These are phyloP conservation scores for Strigamia transsilvanica DNA, from an alignment of 2,888 invertebrate genomes.

Conservation along the genomic window DNA sequence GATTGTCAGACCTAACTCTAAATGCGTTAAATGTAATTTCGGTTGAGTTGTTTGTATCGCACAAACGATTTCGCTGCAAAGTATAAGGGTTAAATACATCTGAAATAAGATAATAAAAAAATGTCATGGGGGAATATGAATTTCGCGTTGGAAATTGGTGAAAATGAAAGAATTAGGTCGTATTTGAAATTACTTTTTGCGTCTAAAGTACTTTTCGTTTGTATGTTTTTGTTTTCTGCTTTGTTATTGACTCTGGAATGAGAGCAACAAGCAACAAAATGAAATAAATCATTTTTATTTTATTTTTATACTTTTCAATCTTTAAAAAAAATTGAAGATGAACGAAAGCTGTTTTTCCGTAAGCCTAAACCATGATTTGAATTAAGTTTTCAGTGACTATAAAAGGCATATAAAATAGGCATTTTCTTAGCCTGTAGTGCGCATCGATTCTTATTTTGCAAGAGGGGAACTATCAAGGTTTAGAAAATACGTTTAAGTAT, in stretches of 20 bases:
- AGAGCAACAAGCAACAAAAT: not conserved
- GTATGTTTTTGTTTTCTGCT: not conserved
- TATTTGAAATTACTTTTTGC: not conserved
- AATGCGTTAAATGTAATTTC: conserved; percentile 45
- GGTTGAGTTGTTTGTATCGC: conserved; percentile 35
- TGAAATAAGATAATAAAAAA: not conserved
- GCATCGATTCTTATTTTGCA: conserved; percentile 40
- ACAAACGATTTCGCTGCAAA: not conserved
- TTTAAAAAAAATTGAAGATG: too few species aligned
- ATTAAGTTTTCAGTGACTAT: conserved; percentile 42
- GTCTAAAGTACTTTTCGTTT: not conserved
- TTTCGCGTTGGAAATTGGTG: not conserved
- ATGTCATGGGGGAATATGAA: not conserved
- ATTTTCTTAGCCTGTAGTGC: conserved; percentile 35
- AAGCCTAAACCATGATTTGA: conserved; percentile 13
- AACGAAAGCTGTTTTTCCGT: too few species aligned
- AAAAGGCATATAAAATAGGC: conserved; percentile 37
- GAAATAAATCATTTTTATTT: too few species aligned
- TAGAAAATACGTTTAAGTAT: conserved; percentile 39
- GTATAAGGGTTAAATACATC: conserved; percentile 27
- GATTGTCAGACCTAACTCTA: conserved; percentile 31
- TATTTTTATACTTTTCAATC: too few species aligned
- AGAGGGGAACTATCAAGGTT: conserved; percentile 32
- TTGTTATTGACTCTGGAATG: not conserved
- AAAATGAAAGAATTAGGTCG: not conserved